A percentile compares a stretch with the other conserved stretches of the same genome.
These are phyloP conservation scores for Stramonita haemastoma DNA, from an alignment of 2,888 invertebrate species.

Conservation along the genomic window DNA sequence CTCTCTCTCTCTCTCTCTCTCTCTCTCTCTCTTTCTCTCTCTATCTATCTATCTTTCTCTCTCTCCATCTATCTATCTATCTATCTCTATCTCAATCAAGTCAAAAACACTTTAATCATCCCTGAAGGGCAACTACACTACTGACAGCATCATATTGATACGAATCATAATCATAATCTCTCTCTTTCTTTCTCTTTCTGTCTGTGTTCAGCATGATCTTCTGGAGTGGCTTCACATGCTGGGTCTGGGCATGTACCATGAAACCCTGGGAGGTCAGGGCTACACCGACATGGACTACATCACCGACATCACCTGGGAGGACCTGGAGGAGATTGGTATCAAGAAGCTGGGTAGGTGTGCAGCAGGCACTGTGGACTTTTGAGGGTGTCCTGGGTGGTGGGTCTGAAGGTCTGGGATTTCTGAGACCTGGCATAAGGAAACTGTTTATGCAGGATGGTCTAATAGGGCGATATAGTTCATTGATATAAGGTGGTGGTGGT, in stretches of 20 bases:
- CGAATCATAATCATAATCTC: no score
- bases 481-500: no score
- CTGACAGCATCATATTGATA: no score
- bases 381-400: not conserved
- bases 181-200: not conserved
- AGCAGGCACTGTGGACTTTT: not conserved
- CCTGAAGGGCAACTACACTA: no score
- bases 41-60: not conserved
- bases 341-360: constrained; percentile 77
- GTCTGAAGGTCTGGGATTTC: no score
- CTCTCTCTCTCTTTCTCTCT: not conserved
- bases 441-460: no score
- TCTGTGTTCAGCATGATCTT: constrained; percentile 85
- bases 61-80: not conserved
- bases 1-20: not conserved
- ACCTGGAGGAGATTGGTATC: constrained; percentile 94
- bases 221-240: constrained; percentile 96
- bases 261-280: constrained; percentile 92
- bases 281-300: constrained; percentile 96
- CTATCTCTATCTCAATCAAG: not conserved
- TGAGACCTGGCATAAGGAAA: no score
- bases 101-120: no score
- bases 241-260: constrained; percentile 93
- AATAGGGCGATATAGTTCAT: no score
- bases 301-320: constrained; percentile 97